Percentiles rank a stretch among this genome's conserved stretches.
Evolutionary conservation across 2,797 vertebrate genomes (phyloP).

Genomic region (Diglossa cyanea): DNA sequence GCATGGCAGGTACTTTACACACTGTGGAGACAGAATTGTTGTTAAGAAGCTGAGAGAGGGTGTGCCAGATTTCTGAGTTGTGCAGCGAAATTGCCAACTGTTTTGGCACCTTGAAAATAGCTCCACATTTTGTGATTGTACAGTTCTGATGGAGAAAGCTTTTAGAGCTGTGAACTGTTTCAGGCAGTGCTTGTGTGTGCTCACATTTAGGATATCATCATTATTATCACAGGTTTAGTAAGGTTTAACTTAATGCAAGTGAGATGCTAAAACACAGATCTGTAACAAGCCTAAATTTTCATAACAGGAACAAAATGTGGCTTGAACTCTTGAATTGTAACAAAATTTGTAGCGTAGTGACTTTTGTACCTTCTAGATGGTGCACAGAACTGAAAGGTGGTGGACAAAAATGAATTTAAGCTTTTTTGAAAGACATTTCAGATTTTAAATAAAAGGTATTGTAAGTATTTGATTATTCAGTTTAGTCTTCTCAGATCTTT

Average conservation of each 20-base stretch:
- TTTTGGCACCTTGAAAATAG: background rate
- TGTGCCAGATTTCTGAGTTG: background rate
- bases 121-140: background rate
- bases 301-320: background rate
- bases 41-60: background rate
- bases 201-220: background rate
- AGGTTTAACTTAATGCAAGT: background rate
- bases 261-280: background rate
- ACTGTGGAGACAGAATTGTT: background rate
- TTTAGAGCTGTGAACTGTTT: background rate
- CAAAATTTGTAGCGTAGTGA: background rate
- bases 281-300: background rate
- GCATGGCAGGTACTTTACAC: background rate
- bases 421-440: background rate
- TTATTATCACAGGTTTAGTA: background rate
- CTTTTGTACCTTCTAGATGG: background rate
- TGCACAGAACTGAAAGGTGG: background rate
- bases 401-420: background rate
- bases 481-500: background rate
- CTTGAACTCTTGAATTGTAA: background rate
- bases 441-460: fast-evolving
- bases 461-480: background rate
- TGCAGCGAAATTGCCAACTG: background rate
- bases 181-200: background rate
- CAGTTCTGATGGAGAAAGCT: background rate